Conservation (phyloP, 2,797 vertebrate species). For the Myripristis murdjan region DNA sequence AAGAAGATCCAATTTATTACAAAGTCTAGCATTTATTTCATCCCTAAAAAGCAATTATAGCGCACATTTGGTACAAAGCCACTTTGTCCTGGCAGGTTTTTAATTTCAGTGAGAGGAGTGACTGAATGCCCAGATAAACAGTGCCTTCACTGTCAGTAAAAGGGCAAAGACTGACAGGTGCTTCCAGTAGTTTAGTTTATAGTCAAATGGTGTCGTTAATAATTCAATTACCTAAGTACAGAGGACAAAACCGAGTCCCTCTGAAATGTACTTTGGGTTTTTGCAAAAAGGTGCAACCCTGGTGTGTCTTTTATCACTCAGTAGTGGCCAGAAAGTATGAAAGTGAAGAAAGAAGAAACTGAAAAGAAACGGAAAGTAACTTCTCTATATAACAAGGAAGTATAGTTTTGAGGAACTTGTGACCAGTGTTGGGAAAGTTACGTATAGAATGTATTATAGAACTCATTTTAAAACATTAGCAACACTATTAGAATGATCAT, state of each 20-base stretch:
- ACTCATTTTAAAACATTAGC: no score
- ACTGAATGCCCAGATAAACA: slow-evolving; percentile 66
- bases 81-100: slow-evolving; percentile 65
- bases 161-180: slow-evolving; percentile 59
- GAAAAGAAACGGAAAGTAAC: background rate
- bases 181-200: slow-evolving; percentile 36
- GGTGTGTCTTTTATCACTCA: background rate
- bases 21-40: slow-evolving; percentile 69
- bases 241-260: slow-evolving; percentile 16
- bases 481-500: no score
- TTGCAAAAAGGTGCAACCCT: background rate
- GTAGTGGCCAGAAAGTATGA: no score
- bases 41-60: slow-evolving; percentile 77
- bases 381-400: background rate
- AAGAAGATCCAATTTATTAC: slow-evolving; percentile 67
- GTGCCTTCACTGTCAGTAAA: slow-evolving; percentile 42
- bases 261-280: slow-evolving; percentile 25
- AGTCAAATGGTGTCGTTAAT: slow-evolving; percentile 30
- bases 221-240: slow-evolving; percentile 10
- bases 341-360: no score
- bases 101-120: slow-evolving; percentile 56
- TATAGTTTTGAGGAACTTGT: background rate
- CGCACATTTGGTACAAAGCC: slow-evolving; percentile 65
- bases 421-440: no score
- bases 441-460: no score